These are phyloP conservation scores for Chaetogeoica ovagalla DNA, from an alignment of 2,888 invertebrate genomes.

Conservation along the genomic window DNA sequence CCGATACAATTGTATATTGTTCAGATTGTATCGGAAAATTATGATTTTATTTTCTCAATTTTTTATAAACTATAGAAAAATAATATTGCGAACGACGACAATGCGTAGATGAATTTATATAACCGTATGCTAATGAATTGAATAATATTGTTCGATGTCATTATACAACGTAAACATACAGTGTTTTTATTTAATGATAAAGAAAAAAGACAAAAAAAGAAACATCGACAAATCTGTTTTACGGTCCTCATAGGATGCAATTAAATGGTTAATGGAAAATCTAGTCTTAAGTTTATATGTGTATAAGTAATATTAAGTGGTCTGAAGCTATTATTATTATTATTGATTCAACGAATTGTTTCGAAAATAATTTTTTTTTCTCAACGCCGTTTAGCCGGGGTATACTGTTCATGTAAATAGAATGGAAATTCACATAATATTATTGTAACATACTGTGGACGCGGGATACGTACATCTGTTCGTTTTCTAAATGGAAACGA, in stretches of 20 bases:
- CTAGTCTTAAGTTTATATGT: background rate
- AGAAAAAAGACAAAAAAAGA: background rate
- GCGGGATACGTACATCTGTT: conserved; percentile 1
- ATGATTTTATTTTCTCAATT: too few relatives aligned
- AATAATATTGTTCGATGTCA: too few relatives aligned
- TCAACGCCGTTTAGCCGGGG: background rate
- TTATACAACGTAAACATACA: background rate
- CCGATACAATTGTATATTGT: too few relatives aligned
- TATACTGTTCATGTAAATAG: conserved; percentile 27
- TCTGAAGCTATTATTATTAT: conserved; percentile 6
- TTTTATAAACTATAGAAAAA: too few relatives aligned
- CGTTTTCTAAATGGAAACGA: background rate
- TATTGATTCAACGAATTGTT: conserved; percentile 10
- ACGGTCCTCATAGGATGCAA: background rate
- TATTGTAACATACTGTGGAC: background rate
- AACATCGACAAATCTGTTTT: background rate
- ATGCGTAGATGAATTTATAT: too few relatives aligned
- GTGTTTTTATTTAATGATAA: conserved; percentile 1
- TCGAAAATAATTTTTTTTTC: conserved; percentile 1
- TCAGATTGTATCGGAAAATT: too few relatives aligned
- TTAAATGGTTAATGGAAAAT: conserved; percentile 6
- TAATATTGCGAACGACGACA: too few relatives aligned
- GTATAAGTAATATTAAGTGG: background rate
- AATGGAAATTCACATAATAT: conserved; percentile 7
- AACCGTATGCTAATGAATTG: too few relatives aligned